phyloP scores from a whole-genome alignment of 2,113 vertebrate genomes.

The Oryzias celebensis region DNA sequence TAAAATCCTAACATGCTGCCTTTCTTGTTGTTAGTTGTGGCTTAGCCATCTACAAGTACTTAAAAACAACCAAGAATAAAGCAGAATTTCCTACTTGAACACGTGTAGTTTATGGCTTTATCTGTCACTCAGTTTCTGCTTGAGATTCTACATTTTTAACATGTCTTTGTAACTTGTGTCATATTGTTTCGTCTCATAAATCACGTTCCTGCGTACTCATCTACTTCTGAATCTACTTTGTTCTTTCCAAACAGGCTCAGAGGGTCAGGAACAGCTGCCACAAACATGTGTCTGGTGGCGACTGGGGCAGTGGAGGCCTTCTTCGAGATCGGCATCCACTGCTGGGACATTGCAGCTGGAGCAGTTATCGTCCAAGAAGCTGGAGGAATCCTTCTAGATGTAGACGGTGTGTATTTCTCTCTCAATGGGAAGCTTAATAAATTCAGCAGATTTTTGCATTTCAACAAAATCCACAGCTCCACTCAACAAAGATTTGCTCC shows the following conservation, averaged over 20 bases:
- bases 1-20: no score
- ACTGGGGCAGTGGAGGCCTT: constrained; percentile 86
- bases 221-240: not conserved
- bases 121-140: no score
- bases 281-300: constrained; percentile 92
- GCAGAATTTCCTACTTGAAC: no score
- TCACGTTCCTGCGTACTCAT: no score
- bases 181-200: no score
- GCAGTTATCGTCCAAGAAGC: constrained; percentile 87
- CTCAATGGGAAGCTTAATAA: not conserved
- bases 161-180: no score
- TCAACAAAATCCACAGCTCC: not conserved
- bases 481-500: constrained; percentile 21
- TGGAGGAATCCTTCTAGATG: constrained; percentile 84
- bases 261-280: constrained; percentile 87
- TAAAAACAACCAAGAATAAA: no score
- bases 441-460: not conserved
- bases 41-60: no score
- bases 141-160: no score
- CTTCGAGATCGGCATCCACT: constrained; percentile 92
- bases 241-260: constrained; percentile 78
- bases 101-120: no score
- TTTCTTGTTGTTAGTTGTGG: no score
- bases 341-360: constrained; percentile 91
- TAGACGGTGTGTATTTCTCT: constrained; percentile 75